phyloP scores from a whole-genome alignment of 2,113 vertebrate genomes.

The Barbus barbus region DNA sequence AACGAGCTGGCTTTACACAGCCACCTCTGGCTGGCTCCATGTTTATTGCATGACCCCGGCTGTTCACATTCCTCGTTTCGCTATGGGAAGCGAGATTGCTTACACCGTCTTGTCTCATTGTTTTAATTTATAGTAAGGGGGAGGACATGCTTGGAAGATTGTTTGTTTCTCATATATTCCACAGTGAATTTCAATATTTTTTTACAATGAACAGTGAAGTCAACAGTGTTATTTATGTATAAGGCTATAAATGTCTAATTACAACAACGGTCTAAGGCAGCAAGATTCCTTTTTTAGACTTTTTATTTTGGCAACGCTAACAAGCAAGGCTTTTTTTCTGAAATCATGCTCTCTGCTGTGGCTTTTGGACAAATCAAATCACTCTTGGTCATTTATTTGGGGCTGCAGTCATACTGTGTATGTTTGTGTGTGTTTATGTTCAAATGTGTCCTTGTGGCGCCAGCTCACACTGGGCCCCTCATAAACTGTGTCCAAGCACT shows the following conservation, averaged over 20 bases:
- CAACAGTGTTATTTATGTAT: background rate
- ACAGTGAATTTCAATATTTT: conserved; percentile 20
- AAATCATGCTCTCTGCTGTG: conserved; percentile 1
- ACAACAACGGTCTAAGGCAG: background rate
- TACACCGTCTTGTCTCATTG: conserved; percentile 64
- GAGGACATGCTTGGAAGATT: conserved; percentile 26
- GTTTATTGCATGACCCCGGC: conserved; percentile 68
- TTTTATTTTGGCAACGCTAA: conserved; percentile 5
- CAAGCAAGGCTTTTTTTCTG: background rate
- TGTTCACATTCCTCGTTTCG: conserved; percentile 73
- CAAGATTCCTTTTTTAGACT: conserved; percentile 17
- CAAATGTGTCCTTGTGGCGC: conserved; percentile 71
- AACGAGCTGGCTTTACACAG: conserved; percentile 69
- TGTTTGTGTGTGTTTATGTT: conserved; percentile 42
- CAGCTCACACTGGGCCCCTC: conserved; percentile 75
- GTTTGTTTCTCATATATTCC: conserved; percentile 19
- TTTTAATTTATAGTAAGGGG: conserved; percentile 54
- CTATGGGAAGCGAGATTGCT: conserved; percentile 66
- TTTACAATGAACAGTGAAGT: background rate
- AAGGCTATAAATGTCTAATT: conserved; percentile 16
- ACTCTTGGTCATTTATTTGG: conserved; percentile 17
- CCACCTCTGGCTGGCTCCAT: conserved; percentile 67
- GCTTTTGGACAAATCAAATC: conserved; percentile 17
- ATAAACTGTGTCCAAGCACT: conserved; percentile 72
- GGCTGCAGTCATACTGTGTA: conserved; percentile 30